Percentiles rank a stretch among this genome's conserved stretches.
Conservation (phyloP, 2,113 vertebrate genomes). For the Mola mola region DNA sequence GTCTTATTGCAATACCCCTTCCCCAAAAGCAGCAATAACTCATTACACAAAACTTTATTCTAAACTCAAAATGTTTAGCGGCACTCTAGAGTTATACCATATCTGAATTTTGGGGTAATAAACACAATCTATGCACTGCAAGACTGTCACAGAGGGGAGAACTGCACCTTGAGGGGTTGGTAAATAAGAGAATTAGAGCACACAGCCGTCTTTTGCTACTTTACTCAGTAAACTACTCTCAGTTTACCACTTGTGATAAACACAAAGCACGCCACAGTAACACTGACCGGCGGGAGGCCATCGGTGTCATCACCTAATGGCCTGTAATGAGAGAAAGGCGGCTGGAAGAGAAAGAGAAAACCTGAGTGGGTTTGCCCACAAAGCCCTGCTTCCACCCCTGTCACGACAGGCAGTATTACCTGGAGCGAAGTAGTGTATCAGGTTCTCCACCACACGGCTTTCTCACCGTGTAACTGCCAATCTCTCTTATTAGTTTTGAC, state of each 20-base stretch:
- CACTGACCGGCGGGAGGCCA: slow-evolving; percentile 30
- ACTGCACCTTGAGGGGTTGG: no score
- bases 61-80: no score
- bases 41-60: no score
- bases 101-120: no score
- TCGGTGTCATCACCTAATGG: slow-evolving; percentile 42
- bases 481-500: slow-evolving; percentile 31
- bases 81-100: no score
- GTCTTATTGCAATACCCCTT: no score
- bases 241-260: slow-evolving; percentile 18
- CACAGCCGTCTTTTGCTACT: no score
- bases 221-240: slow-evolving; percentile 9
- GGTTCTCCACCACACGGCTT: slow-evolving; percentile 33
- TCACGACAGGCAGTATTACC: slow-evolving; percentile 52
- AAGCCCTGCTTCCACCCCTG: slow-evolving; percentile 12
- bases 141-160: no score
- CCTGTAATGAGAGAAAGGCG: slow-evolving; percentile 62
- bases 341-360: slow-evolving; percentile 35
- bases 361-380: slow-evolving; percentile 27
- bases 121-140: no score
- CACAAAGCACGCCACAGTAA: background rate
- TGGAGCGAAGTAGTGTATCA: slow-evolving; percentile 49
- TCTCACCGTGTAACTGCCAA: slow-evolving; percentile 27
- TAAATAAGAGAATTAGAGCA: no score
- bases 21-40: no score